Percentiles rank a stretch among this genome's conserved stretches.
Conservation (phyloP, 1,140 invertebrate species). For the Diploscapter pachys region DNA sequence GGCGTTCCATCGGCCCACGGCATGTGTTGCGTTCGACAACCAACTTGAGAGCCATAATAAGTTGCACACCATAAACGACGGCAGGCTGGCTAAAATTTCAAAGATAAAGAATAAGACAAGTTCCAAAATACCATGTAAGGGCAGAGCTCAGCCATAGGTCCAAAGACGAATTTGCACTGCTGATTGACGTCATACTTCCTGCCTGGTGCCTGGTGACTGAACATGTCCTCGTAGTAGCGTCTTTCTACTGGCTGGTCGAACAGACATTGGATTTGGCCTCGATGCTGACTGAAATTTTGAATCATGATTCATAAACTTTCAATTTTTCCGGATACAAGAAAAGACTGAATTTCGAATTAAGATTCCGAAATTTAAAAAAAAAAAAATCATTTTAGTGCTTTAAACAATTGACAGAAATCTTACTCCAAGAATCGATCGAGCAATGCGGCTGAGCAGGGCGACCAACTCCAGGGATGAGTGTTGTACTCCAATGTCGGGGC, state of each 20-base stretch:
- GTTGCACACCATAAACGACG: conserved; percentile 77
- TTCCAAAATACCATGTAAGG: conserved; percentile 66
- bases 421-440: conserved; percentile 84
- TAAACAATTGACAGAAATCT: conserved; percentile 55
- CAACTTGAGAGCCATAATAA: conserved; percentile 63
- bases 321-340: background rate
- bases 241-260: conserved; percentile 55
- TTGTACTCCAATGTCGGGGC: conserved; percentile 76
- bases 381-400: too few relatives aligned
- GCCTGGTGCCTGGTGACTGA: conserved; percentile 66
- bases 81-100: conserved; percentile 66
- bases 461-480: conserved; percentile 85
- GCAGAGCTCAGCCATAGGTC: conserved; percentile 70
- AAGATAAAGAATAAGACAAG: conserved; percentile 43
- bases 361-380: too few relatives aligned
- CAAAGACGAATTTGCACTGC: conserved; percentile 78
- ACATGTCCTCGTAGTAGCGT: conserved; percentile 56
- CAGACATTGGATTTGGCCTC: conserved; percentile 56
- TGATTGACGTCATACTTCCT: conserved; percentile 72
- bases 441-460: conserved; percentile 76
- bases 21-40: conserved; percentile 78
- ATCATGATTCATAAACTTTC: conserved; percentile 30
- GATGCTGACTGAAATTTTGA: conserved; percentile 21
- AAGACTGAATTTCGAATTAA: too few relatives aligned
- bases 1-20: conserved; percentile 87